Percentiles rank a stretch among this genome's conserved stretches.
phyloP scores from a whole-genome alignment of 2,797 vertebrate species.

The Catostomus latipinnis region DNA sequence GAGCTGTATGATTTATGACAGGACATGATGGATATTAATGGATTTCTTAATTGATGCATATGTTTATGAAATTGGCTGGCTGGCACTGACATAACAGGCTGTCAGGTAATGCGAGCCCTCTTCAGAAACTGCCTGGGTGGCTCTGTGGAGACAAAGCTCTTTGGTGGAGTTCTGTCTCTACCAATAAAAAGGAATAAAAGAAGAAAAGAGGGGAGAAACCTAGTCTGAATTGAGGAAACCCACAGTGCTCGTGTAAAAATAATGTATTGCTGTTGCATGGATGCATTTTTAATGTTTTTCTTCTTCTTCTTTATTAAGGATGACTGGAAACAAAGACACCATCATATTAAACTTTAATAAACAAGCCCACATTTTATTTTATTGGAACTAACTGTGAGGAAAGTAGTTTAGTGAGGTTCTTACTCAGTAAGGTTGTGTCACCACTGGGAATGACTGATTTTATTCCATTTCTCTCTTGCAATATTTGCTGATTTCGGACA shows the following conservation, averaged over 20 bases:
- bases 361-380: conserved; percentile 35
- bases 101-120: conserved; percentile 66
- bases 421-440: conserved; percentile 24
- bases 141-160: conserved; percentile 25
- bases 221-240: conserved; percentile 7
- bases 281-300: conserved; percentile 47
- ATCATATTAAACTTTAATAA: conserved; percentile 46
- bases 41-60: conserved; percentile 80
- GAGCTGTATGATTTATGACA: conserved; percentile 79
- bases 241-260: conserved; percentile 43
- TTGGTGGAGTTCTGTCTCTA: conserved; percentile 21
- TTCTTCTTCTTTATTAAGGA: conserved; percentile 25
- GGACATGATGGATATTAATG: conserved; percentile 83
- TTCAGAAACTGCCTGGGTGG: conserved; percentile 52
- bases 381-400: conserved; percentile 38
- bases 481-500: conserved; percentile 28
- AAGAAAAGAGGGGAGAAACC: conserved; percentile 17
- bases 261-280: conserved; percentile 35
- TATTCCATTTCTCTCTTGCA: conserved; percentile 1
- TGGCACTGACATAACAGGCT: conserved; percentile 67
- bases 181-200: conserved; percentile 31
- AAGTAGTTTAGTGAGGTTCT: conserved; percentile 37
- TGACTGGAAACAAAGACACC: conserved; percentile 34
- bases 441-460: conserved; percentile 22
- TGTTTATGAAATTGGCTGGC: conserved; percentile 78